These are phyloP conservation scores for Lontra canadensis DNA, from an alignment of 2,113 vertebrate genomes.

Conservation along the genomic window DNA sequence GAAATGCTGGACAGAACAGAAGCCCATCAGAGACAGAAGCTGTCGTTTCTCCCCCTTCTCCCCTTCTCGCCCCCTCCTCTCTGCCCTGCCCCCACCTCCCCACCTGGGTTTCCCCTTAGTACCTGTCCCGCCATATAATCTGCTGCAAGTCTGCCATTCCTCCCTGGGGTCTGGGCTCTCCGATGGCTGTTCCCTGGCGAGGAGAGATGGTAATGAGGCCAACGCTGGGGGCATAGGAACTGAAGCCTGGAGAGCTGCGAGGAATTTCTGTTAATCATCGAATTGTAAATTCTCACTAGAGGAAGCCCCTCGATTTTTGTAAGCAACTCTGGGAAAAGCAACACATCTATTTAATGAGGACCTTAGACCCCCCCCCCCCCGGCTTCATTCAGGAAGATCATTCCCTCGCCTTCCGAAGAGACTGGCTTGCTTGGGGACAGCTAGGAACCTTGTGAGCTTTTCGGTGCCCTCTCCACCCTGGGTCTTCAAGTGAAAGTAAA, in stretches of 20 bases:
- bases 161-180: background rate
- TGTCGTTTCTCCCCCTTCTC: background rate
- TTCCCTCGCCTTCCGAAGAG: background rate
- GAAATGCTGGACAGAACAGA: background rate
- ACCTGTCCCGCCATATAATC: rapidly evolving
- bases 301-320: constrained; percentile 34
- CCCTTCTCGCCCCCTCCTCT: background rate
- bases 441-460: background rate
- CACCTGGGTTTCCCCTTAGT: background rate
- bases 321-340: background rate
- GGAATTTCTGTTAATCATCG: background rate
- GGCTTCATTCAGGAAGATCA: background rate
- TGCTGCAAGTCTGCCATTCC: background rate
- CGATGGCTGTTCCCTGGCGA: background rate
- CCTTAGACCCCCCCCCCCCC: background rate
- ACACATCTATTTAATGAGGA: background rate
- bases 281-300: background rate
- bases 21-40: background rate
- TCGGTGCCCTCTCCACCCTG: background rate
- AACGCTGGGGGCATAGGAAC: background rate
- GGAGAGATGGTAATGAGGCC: background rate
- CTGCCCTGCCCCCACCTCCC: too few species aligned
- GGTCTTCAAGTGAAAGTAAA: constrained; percentile 28
- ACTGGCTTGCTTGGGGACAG: background rate
- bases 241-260: background rate